Evolutionary conservation across 1,140 invertebrate species (phyloP).

Genomic region (Coboldia fuscipes): DNA sequence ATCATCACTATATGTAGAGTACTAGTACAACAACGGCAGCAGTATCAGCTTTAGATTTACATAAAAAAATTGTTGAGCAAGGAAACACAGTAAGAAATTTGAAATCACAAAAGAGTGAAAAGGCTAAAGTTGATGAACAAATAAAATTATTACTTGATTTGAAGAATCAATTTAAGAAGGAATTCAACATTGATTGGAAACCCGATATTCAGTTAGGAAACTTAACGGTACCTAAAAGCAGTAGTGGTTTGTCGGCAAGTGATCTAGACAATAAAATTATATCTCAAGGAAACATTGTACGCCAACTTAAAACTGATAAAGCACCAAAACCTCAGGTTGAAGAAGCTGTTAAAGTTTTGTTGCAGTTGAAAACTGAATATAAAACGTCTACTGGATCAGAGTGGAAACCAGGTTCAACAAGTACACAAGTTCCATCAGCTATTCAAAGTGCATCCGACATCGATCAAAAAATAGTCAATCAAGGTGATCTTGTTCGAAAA

Average conservation of each 20-base stretch:
- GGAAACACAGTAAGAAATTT: conserved; percentile 47
- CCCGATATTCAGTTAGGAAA: too few species aligned
- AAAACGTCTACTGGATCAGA: conserved; percentile 29
- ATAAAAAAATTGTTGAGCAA: conserved; percentile 33
- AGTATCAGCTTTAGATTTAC: too few species aligned
- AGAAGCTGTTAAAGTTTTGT: conserved; percentile 29
- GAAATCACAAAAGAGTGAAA: conserved; percentile 36
- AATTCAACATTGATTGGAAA: conserved; percentile 41
- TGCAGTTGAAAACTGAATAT: conserved; percentile 35
- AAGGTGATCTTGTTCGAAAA: conserved; percentile 50
- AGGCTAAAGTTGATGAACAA: conserved; percentile 31
- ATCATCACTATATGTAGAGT: too few species aligned
- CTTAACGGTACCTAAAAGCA: too few species aligned
- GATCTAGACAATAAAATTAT: conserved; percentile 15
- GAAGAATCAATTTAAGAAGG: conserved; percentile 47
- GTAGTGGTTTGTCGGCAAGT: not conserved
- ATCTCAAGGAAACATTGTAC: conserved; percentile 39
- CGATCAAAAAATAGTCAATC: conserved; percentile 32
- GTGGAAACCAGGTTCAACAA: conserved; percentile 19
- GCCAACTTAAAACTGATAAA: conserved; percentile 39
- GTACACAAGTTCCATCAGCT: not conserved
- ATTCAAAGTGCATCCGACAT: conserved; percentile 17
- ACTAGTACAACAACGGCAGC: too few species aligned
- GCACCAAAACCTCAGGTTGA: conserved; percentile 28
- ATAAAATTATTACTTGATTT: conserved; percentile 42